phyloP scores from a whole-genome alignment of 2,113 vertebrate genomes.

The Cyanoramphus novaezelandiae region DNA sequence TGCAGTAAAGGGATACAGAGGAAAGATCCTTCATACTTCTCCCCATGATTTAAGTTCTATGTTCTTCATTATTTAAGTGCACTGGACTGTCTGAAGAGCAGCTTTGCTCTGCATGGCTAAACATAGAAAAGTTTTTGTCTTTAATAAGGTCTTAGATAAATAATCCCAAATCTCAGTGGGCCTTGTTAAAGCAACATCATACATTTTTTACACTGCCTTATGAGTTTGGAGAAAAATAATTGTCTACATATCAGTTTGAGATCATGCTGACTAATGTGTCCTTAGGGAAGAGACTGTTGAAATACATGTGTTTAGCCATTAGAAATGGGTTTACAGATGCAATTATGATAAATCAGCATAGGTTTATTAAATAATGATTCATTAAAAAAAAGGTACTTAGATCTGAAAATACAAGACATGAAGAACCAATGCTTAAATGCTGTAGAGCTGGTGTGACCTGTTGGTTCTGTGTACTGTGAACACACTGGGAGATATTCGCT shows the following conservation, averaged over 20 bases:
- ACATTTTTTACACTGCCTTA: constrained; percentile 71
- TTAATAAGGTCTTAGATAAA: constrained; percentile 72
- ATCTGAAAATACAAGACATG: constrained; percentile 37
- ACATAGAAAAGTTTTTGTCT: constrained; percentile 68
- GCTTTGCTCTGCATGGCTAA: constrained; percentile 61
- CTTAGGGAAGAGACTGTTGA: constrained; percentile 68
- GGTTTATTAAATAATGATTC: constrained; percentile 57
- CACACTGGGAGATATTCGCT: background rate
- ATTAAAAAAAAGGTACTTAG: background rate
- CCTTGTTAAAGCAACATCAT: constrained; percentile 75
- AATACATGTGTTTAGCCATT: constrained; percentile 57
- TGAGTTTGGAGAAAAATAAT: constrained; percentile 6
- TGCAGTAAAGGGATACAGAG: background rate
- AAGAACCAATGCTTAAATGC: constrained; percentile 2
- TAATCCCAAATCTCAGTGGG: constrained; percentile 70
- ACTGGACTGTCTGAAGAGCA: constrained; percentile 23
- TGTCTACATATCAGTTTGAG: constrained; percentile 59
- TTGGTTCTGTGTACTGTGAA: background rate
- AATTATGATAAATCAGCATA: constrained; percentile 71
- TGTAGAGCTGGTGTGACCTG: background rate
- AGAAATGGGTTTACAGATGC: constrained; percentile 63
- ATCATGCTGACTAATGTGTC: constrained; percentile 67
- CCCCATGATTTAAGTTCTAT: background rate
- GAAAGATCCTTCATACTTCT: background rate
- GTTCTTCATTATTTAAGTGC: background rate